phyloP scores from a whole-genome alignment of 2,113 vertebrate species.

The Neoarius graeffei region DNA sequence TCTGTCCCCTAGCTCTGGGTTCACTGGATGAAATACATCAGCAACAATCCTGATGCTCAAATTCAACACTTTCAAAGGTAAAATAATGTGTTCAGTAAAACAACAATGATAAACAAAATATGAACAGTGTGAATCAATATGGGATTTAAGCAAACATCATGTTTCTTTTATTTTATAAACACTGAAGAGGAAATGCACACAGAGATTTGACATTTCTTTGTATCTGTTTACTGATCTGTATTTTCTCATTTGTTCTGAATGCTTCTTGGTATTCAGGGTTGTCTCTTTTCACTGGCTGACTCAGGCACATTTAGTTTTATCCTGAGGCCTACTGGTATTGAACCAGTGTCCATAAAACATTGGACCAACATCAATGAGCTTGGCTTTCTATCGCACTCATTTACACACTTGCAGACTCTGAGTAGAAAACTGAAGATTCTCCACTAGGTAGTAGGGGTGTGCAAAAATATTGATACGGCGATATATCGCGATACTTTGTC shows the following conservation, averaged over 20 bases:
- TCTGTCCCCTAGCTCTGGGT: neutral
- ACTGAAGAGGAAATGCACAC: neutral
- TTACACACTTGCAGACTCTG: neutral
- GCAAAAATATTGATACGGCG: too few species aligned
- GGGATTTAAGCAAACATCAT: neutral
- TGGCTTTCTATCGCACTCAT: neutral
- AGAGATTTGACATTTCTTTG: neutral
- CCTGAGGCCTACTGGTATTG: neutral
- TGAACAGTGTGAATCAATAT: neutral
- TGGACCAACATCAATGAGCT: neutral
- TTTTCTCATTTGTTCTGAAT: neutral
- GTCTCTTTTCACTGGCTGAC: neutral
- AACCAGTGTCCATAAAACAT: neutral
- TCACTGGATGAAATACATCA: neutral
- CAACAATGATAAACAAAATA: neutral
- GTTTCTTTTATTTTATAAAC: neutral
- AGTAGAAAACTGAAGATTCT: neutral
- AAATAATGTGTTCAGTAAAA: neutral
- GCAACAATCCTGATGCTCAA: neutral
- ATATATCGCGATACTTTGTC: too few species aligned
- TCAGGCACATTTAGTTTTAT: neutral
- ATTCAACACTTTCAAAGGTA: neutral
- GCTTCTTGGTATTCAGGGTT: neutral
- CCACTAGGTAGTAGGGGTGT: neutral
- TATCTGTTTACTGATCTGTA: neutral